Evolutionary conservation across 2,888 invertebrate genomes (phyloP), one percentile per base, ranked within the genome.

Genomic region (Cephonodes hylas): DNA sequence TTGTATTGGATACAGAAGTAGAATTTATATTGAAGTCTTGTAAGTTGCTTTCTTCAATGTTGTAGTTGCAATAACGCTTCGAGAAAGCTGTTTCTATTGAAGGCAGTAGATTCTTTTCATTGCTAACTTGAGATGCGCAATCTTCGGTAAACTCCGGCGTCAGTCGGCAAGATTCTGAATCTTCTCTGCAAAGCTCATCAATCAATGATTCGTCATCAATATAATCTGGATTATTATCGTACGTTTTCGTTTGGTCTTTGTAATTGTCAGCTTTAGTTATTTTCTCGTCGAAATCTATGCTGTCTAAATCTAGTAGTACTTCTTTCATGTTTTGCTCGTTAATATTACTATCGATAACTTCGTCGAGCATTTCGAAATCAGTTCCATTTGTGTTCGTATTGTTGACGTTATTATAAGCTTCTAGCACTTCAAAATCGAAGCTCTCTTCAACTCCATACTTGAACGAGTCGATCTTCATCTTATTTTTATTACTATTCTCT

Each of bases 181-280:
- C 92, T 77, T 92, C 92, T 76, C 91, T 84, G 58, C 92, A 92
- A 15, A 92, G 81, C 68, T 91, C 91, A 62, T 92, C 92, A 45
- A 92, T 89, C 10, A 92, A 71, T 13, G 89, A 91, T 75, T 92
- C 92, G 45, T 92, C 92, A 62, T 92, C 92, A 48, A 92, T 91
- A 45, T 91, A 91, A 57, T 91, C 91, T 61, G 84, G 84, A 59
- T 81, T 88, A n/a, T 72, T 66, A 64, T 84, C 80, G 64, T 80
- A 84, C 23, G 73, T 66, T 64, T 79, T 83, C 2, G 67, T 73
- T 64, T 76, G 74, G 22, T 73, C 78, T 66, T 78, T 83, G 25
- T 68, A 75, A 38, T 72, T 72, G 4, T 78, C 77, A 1, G 79
- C 78, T 72, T 85, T 84, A 42, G 79, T 80, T 62, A 79, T 84